Conservation (phyloP, 1,140 invertebrate genomes). For the Aphaenogaster rudis region DNA sequence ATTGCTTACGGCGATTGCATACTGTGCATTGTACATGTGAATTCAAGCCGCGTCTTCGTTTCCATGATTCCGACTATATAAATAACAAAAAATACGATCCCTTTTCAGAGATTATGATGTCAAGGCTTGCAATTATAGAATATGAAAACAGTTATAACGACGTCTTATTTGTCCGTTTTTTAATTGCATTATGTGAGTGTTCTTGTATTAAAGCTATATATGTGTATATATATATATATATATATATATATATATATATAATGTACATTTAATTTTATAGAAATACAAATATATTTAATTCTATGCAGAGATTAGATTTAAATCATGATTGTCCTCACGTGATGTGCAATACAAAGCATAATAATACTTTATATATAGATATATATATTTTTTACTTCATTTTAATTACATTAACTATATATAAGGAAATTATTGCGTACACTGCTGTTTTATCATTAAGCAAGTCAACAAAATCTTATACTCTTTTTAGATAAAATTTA, state of each 20-base stretch:
- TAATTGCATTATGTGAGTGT: not conserved
- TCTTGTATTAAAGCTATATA: not conserved
- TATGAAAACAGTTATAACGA: not conserved
- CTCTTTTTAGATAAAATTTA: not conserved
- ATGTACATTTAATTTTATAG: not conserved
- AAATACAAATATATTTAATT: slow-evolving; percentile 14
- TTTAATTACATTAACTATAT: not conserved
- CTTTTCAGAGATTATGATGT: slow-evolving; percentile 2
- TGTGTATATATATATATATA: no score
- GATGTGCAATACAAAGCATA: not conserved
- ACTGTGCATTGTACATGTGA: slow-evolving; percentile 66
- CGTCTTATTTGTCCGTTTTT: not conserved
- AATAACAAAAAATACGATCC: slow-evolving; percentile 24
- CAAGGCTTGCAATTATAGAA: slow-evolving; percentile 5
- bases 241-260: no score
- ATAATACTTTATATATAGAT: not conserved
- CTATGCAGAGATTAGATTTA: not conserved
- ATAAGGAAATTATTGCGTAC: not conserved
- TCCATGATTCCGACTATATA: slow-evolving; percentile 35
- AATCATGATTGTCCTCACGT: not conserved
- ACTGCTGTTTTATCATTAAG: not conserved
- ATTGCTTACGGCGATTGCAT: slow-evolving; percentile 71
- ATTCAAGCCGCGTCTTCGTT: slow-evolving; percentile 45
- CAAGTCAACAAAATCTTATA: not conserved
- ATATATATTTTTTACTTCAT: no score